A percentile compares a stretch with the other conserved stretches of the same genome.
Conservation (phyloP, 2,888 invertebrate genomes). For the Agonopterix alstromeriana region DNA sequence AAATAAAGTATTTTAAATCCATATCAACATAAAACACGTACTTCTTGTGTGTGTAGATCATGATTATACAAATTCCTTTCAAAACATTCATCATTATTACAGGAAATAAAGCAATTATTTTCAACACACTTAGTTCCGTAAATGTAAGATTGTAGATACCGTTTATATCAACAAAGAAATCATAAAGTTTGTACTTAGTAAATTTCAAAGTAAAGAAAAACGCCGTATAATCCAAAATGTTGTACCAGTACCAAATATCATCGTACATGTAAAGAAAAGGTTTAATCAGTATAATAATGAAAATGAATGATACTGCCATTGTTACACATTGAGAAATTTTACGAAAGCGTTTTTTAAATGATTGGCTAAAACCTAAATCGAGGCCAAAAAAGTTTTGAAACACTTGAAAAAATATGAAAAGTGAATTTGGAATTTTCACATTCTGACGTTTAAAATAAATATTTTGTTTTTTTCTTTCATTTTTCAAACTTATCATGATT, state of each 20-base stretch:
- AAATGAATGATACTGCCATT: not conserved
- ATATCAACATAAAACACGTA: not conserved
- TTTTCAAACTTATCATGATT: not conserved
- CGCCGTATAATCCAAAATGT: conserved; percentile 1
- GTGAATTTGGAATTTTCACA: not conserved
- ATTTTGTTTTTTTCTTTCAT: not conserved
- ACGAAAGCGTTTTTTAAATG: not conserved
- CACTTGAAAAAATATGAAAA: conserved; percentile 1
- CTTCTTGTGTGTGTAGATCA: not conserved
- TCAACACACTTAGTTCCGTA: not conserved
- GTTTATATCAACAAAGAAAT: conserved; percentile 5
- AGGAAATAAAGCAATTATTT: not conserved
- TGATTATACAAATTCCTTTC: not conserved
- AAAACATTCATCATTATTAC: not conserved
- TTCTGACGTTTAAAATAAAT: not conserved
- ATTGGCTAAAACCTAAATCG: conserved; percentile 2
- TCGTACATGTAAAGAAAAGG: not conserved
- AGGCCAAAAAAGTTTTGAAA: conserved; percentile 3
- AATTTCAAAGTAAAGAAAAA: conserved; percentile 1
- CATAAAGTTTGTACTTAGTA: conserved; percentile 1
- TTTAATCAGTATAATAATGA: not conserved
- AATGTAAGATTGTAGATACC: not conserved
- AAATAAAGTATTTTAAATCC: not conserved
- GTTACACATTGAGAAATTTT: not conserved
- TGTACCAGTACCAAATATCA: not conserved